Evolutionary conservation across 2,113 vertebrate species (phyloP).

Genomic region (Meriones unguiculatus): DNA sequence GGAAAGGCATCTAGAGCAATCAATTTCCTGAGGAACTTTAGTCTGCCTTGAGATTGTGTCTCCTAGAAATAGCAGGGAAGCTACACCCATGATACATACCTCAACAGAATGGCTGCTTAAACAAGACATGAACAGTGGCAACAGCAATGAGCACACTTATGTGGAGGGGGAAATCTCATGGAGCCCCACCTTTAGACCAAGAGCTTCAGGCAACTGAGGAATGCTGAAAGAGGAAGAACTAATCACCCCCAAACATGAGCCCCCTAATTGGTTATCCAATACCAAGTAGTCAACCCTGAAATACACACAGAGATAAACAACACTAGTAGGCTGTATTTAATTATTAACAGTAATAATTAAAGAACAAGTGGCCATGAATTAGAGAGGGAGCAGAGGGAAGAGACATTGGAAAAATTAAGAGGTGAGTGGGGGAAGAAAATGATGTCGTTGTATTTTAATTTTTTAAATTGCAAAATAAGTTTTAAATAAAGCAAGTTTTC

Average conservation of each 20-base stretch:
- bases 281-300: not conserved
- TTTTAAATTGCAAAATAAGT: not conserved
- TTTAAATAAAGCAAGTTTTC: not conserved
- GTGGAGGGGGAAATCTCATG: not conserved
- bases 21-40: not conserved
- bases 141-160: not conserved
- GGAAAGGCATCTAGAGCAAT: not conserved
- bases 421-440: not conserved
- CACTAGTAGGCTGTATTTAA: not conserved
- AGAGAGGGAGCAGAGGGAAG: not conserved
- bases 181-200: not conserved
- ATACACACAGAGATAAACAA: not conserved
- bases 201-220: not conserved
- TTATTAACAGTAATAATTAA: not conserved
- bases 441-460: not conserved
- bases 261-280: not conserved
- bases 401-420: not conserved
- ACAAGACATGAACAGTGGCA: not conserved
- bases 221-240: not conserved
- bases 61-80: not conserved
- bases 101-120: not conserved
- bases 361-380: not conserved
- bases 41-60: not conserved
- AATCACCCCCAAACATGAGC: not conserved
- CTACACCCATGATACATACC: not conserved